A percentile compares a stretch with the other conserved stretches of the same genome.
Evolutionary conservation across 2,888 invertebrate species (phyloP).

Genomic region (Ceramica pisi): DNA sequence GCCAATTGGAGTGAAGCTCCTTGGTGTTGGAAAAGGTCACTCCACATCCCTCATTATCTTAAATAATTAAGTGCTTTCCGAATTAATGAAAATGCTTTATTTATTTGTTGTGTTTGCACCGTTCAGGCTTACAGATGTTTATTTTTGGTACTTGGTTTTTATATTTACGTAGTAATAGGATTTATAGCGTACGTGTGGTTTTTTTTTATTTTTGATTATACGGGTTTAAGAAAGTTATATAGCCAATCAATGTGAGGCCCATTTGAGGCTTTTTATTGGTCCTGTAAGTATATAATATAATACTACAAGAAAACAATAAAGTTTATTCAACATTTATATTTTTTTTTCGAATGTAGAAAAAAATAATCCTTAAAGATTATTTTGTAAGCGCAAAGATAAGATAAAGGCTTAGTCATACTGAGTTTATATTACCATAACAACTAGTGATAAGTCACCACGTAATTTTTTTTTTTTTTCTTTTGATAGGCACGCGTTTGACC

Average conservation of each 20-base stretch:
- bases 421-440: no score
- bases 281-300: neutral
- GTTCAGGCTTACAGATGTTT: neutral
- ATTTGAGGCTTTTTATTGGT: neutral
- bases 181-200: slow-evolving; percentile 4
- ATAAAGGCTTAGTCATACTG: no score
- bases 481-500: no score
- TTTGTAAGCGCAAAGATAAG: neutral
- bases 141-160: slow-evolving; percentile 13
- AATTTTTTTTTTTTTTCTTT: no score
- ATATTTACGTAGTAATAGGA: neutral
- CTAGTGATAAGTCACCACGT: no score
- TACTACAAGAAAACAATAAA: neutral
- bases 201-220: neutral
- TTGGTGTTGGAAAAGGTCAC: slow-evolving; percentile 45
- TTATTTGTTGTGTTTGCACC: slow-evolving; percentile 37
- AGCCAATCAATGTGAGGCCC: neutral
- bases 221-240: neutral
- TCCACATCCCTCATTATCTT: slow-evolving; percentile 57
- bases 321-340: neutral
- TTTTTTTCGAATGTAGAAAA: no score
- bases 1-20: slow-evolving; percentile 55
- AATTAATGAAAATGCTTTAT: slow-evolving; percentile 53
- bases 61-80: slow-evolving; percentile 60
- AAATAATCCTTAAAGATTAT: no score